Base-by-base conservation (phyloP, 2,797 vertebrate species). In the Lepilemur ruficaudatus region DNA sequence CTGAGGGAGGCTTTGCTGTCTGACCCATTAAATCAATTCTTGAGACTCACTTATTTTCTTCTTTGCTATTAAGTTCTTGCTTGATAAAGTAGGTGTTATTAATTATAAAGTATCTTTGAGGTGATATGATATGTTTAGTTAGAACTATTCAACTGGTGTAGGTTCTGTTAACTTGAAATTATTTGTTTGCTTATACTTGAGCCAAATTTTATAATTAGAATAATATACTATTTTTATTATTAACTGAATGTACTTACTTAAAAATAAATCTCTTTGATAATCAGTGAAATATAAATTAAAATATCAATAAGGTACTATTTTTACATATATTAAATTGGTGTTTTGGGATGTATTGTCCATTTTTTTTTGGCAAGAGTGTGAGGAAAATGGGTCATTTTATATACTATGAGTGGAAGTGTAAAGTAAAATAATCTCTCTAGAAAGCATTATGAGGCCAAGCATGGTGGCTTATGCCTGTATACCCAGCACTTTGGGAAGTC, bases 51-150 rank as follows among this genome's bases (percentile, higher is more conserved):
- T 91, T 81, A 69, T 69, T 97, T 95, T 95, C 35, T 82, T 55
- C 23, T 94, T 92, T 89, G 81, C 55, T 90, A 89, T 90, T 91
- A 95, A 35, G 43, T 13, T 93, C 41, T 93, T 15, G 4, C 41
- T 83, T 73, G 79, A 73, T 79, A 95, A 65, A 83, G 67, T 85
- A 81, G 82, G 41, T 65, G 23, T 80, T 95, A 86, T 96, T 93
- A 78, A 87, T 89, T 95, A 81, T 70, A 89, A 96, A 87, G 38
- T 91, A 38, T 96, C 78, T 89, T 93, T 91, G 55, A 79, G 28
- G 18, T 86, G 32, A 89, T 79, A 78, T 79, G 38, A 69, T 89
- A 46, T 84, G 48, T 92, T 93, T 88, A 48, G 22, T 89, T 94
- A 69, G 43, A 69, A 57, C 35, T 91, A 89, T 70, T 80, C 22